Percentiles rank a stretch among this genome's conserved stretches.
These are phyloP conservation scores for Chelonus formosanus DNA, from an alignment of 2,888 invertebrate genomes.

Conservation along the genomic window DNA sequence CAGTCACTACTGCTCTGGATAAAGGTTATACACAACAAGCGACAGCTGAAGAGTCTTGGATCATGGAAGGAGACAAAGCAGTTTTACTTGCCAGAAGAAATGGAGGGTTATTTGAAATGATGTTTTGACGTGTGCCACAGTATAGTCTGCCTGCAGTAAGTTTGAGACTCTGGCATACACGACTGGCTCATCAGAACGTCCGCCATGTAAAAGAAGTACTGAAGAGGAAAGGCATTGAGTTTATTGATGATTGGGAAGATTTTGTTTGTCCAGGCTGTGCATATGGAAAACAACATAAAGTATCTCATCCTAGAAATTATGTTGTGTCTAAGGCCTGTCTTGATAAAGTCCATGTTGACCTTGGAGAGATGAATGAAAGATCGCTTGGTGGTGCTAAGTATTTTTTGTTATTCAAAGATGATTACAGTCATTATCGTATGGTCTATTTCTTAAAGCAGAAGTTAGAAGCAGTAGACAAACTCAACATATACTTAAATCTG, in stretches of 20 bases:
- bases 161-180: conserved; percentile 46
- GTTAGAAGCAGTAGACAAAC: conserved; percentile 42
- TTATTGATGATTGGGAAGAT: conserved; percentile 47
- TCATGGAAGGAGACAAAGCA: conserved; percentile 30
- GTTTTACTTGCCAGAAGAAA: conserved; percentile 38
- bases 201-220: conserved; percentile 41
- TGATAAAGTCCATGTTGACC: conserved; percentile 49
- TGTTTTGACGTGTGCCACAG: conserved; percentile 38
- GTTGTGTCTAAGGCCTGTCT: conserved; percentile 41
- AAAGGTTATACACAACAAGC: conserved; percentile 41
- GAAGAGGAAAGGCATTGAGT: conserved; percentile 42
- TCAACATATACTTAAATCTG: conserved; percentile 43
- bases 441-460: conserved; percentile 48
- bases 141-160: conserved; percentile 16
- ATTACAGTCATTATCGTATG: conserved; percentile 46
- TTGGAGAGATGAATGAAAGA: conserved; percentile 46
- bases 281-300: conserved; percentile 47
- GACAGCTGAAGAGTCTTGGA: conserved; percentile 37
- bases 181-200: conserved; percentile 48
- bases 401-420: conserved; percentile 48
- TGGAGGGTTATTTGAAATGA: conserved; percentile 43
- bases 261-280: conserved; percentile 45
- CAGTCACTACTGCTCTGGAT: conserved; percentile 21
- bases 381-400: conserved; percentile 50
- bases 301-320: conserved; percentile 45